phyloP scores from a whole-genome alignment of 2,888 invertebrate genomes.

The Lasioglossum pauxillum region DNA sequence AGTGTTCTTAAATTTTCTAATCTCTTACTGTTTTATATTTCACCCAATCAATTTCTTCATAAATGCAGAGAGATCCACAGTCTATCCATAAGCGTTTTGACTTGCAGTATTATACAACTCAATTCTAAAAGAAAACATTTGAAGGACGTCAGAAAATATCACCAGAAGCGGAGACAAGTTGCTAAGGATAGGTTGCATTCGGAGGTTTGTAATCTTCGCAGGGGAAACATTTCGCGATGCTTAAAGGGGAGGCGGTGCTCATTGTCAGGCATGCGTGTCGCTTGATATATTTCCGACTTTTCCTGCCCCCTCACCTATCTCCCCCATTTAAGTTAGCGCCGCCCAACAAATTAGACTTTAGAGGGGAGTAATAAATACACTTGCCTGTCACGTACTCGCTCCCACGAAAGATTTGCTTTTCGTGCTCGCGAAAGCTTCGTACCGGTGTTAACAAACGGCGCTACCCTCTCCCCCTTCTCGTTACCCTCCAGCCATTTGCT shows the following conservation, averaged over 20 bases:
- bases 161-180: not conserved
- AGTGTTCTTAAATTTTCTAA: too few relatives aligned
- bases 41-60: too few relatives aligned
- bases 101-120: too few relatives aligned
- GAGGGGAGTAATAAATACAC: constrained; percentile 63
- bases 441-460: constrained; percentile 40
- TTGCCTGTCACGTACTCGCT: constrained; percentile 64
- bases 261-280: not conserved
- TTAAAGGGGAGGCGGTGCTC: not conserved
- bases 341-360: constrained; percentile 66
- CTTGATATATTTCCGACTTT: constrained; percentile 14
- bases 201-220: too few relatives aligned
- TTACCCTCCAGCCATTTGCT: constrained; percentile 27
- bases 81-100: too few relatives aligned
- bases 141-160: too few relatives aligned
- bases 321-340: constrained; percentile 25
- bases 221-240: not conserved
- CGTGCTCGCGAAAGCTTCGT: constrained; percentile 36
- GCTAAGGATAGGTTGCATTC: not conserved
- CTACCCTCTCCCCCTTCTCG: constrained; percentile 2
- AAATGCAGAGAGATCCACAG: too few relatives aligned
- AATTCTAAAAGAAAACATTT: too few relatives aligned
- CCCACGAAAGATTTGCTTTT: constrained; percentile 62
- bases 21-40: too few relatives aligned
- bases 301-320: constrained; percentile 25